phyloP scores from a whole-genome alignment of 2,888 invertebrate species.

The Nebria brevicollis region DNA sequence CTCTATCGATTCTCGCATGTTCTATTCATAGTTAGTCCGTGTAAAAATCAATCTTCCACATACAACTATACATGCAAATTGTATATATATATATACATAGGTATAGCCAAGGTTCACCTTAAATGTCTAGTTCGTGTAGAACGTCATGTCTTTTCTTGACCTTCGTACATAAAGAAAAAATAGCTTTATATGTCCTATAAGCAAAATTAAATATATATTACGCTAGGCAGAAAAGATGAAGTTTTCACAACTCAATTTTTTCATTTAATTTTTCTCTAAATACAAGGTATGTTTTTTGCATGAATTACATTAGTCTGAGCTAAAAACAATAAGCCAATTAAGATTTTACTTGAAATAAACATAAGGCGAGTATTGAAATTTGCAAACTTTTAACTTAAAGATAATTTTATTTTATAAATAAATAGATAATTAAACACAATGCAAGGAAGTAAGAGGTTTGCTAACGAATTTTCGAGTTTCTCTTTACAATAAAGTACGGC shows the following conservation, averaged over 20 bases:
- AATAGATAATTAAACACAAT: neutral
- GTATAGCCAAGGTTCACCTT: neutral
- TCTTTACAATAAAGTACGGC: neutral
- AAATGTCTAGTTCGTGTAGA: neutral
- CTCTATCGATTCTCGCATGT: neutral
- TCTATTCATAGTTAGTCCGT: neutral
- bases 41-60: neutral
- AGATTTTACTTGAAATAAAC: too few species aligned
- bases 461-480: neutral
- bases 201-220: neutral
- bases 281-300: too few species aligned
- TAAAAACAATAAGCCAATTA: too few species aligned
- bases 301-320: too few species aligned
- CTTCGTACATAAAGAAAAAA: neutral
- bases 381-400: neutral
- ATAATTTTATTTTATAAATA: neutral
- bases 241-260: too few species aligned
- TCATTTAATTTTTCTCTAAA: too few species aligned
- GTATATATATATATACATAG: neutral
- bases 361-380: neutral
- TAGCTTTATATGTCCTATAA: neutral
- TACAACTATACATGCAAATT: neutral
- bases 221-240: neutral
- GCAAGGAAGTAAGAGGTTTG: neutral
- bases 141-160: neutral